Conservation (phyloP, 2,797 vertebrate genomes). For the Pangasius sanitwongsei region DNA sequence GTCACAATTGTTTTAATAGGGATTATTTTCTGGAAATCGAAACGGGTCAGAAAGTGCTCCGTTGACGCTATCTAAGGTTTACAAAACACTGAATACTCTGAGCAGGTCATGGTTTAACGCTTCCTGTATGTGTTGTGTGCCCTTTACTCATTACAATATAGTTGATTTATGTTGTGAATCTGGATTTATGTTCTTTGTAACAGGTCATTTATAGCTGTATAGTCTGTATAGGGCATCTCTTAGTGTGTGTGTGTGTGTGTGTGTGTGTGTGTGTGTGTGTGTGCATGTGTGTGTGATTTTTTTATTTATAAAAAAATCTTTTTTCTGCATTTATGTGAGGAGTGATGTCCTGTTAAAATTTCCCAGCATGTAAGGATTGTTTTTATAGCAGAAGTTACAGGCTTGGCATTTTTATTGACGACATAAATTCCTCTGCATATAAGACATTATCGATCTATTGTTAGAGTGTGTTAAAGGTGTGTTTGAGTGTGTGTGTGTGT, state of each 20-base stretch:
- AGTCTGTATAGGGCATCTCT: background rate
- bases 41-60: background rate
- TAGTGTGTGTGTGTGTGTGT: background rate
- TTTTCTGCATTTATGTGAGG: conserved; percentile 6
- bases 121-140: background rate
- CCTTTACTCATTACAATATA: background rate
- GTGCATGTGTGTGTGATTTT: background rate
- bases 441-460: conserved; percentile 35
- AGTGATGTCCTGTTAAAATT: conserved; percentile 24
- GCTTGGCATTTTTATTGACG: conserved; percentile 43
- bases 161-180: conserved; percentile 10
- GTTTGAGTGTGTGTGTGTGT: conserved; percentile 17
- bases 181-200: conserved; percentile 21
- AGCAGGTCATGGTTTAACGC: background rate
- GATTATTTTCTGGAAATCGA: background rate
- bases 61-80: background rate
- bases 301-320: background rate
- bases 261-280: background rate
- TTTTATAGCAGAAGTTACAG: conserved; percentile 36
- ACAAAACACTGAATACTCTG: background rate
- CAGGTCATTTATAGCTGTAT: background rate
- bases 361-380: conserved; percentile 39
- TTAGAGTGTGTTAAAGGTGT: conserved; percentile 32
- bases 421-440: conserved; percentile 38
- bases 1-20: background rate